Percentiles rank a stretch among this genome's conserved stretches.
Evolutionary conservation across 1,140 invertebrate genomes (phyloP).

Genomic region (Campodea augens): DNA sequence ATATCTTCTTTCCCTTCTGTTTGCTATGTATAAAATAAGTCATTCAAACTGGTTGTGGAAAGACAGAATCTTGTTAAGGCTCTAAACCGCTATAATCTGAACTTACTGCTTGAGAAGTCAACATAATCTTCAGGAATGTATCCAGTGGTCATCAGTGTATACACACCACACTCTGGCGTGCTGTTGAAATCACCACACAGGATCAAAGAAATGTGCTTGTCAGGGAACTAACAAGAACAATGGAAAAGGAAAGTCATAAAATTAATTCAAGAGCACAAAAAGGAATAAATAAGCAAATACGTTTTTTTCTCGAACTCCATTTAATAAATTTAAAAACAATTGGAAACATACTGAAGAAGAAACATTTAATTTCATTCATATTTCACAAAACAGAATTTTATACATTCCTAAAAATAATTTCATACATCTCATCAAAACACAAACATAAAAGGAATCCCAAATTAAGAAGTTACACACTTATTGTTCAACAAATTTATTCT

Average conservation of each 20-base stretch:
- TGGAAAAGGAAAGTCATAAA: conserved; percentile 5
- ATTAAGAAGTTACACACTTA: too few species aligned
- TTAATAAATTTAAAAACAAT: background rate
- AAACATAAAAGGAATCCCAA: too few species aligned
- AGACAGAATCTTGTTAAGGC: too few species aligned
- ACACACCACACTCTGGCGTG: conserved; percentile 56
- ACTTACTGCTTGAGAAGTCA: conserved; percentile 63
- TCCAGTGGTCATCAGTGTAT: conserved; percentile 47
- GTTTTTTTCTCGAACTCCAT: conserved; percentile 17
- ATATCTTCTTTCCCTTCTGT: too few species aligned
- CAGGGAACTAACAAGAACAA: conserved; percentile 29
- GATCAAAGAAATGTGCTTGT: conserved; percentile 36
- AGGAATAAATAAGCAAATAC: conserved; percentile 19
- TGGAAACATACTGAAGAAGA: background rate
- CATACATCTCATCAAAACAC: too few species aligned
- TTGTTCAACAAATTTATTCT: too few species aligned
- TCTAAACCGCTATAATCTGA: too few species aligned
- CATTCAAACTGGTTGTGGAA: too few species aligned
- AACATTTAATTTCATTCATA: too few species aligned
- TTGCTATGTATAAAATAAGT: too few species aligned
- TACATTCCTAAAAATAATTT: too few species aligned
- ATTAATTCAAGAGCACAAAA: background rate
- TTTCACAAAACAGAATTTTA: too few species aligned
- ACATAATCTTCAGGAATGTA: conserved; percentile 34
- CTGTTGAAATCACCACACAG: conserved; percentile 78